phyloP scores from a whole-genome alignment of 2,888 invertebrate genomes.

The Coleophora flavipennella region DNA sequence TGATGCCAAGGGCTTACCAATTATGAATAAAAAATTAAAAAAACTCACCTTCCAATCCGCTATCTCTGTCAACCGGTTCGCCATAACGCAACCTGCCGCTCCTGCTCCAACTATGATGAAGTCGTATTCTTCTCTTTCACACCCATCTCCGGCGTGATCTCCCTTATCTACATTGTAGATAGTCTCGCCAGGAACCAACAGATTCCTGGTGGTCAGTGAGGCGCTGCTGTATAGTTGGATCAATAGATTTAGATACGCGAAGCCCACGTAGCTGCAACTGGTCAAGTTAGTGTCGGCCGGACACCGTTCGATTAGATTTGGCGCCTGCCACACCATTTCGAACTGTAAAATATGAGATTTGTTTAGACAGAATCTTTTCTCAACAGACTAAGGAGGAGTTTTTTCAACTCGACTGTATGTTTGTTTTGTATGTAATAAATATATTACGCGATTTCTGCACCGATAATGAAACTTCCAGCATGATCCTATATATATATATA shows the following conservation, averaged over 20 bases:
- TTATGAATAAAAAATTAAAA: too few relatives aligned
- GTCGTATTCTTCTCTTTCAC: constrained; percentile 27
- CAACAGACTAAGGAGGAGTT: too few relatives aligned
- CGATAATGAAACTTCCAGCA: too few relatives aligned
- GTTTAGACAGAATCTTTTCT: too few relatives aligned
- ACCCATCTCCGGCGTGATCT: background rate
- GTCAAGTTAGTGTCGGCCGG: constrained; percentile 28
- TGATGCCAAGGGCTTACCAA: too few relatives aligned
- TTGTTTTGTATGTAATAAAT: too few relatives aligned
- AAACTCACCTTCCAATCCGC: constrained; percentile 11
- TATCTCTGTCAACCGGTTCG: constrained; percentile 10
- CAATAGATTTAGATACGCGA: constrained; percentile 34
- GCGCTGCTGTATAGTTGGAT: constrained; percentile 31
- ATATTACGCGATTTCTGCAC: too few relatives aligned
- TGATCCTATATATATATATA: too few relatives aligned
- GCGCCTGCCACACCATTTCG: constrained; percentile 25
- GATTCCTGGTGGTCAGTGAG: constrained; percentile 20
- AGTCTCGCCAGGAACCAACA: too few relatives aligned
- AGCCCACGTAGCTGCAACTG: constrained; percentile 36
- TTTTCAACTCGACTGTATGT: too few relatives aligned
- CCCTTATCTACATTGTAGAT: constrained; percentile 66
- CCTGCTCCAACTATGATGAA: constrained; percentile 14
- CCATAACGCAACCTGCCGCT: constrained; percentile 9
- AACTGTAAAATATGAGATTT: too few relatives aligned
- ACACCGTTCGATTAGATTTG: constrained; percentile 20